phyloP scores from a whole-genome alignment of 2,888 invertebrate genomes.

The Notocelia uddmanniana region DNA sequence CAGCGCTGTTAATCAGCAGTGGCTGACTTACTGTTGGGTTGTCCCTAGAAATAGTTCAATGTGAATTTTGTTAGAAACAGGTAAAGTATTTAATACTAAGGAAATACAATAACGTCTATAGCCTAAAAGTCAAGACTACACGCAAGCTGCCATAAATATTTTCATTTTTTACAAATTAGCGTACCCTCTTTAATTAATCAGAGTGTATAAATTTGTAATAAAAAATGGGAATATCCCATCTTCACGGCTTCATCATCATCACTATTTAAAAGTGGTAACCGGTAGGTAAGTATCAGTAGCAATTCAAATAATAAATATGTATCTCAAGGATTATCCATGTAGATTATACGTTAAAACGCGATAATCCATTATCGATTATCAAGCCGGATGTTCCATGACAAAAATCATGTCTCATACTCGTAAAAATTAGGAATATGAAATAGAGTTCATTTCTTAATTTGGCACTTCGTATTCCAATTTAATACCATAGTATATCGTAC shows the following conservation, averaged over 20 bases:
- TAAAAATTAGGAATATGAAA: no score
- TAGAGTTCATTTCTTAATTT: no score
- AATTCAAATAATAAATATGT: neutral
- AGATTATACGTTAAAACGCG: neutral
- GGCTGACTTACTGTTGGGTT: constrained; percentile 69
- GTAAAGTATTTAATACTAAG: no score
- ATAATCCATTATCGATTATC: constrained; percentile 2
- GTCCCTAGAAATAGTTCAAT: constrained; percentile 54
- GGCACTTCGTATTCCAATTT: neutral
- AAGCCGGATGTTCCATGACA: constrained; percentile 9
- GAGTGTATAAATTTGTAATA: neutral
- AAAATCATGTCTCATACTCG: neutral
- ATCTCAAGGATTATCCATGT: neutral
- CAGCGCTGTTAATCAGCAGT: constrained; percentile 57
- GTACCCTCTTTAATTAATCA: no score
- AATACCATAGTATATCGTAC: no score
- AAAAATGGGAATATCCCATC: no score
- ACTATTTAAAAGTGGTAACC: neutral
- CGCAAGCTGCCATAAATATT: no score
- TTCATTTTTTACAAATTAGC: no score
- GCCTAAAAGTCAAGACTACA: no score
- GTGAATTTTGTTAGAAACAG: no score
- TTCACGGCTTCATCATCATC: no score
- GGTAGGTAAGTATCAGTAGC: neutral
- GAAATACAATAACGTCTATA: no score